Conservation (phyloP, 2,113 vertebrate genomes). For the Lagopus muta region DNA sequence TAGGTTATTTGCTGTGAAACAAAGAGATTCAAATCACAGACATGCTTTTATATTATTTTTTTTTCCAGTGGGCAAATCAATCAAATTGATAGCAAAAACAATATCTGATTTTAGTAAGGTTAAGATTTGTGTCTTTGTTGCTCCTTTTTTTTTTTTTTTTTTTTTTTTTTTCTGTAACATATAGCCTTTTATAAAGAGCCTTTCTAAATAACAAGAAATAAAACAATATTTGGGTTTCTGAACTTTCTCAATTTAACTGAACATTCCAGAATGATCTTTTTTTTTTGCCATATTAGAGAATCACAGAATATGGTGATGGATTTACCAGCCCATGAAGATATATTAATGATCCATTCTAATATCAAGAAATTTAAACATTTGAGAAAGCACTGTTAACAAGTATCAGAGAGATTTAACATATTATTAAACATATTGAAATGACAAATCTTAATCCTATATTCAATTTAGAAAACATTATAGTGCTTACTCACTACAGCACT, state of each 20-base stretch:
- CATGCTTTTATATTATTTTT: background rate
- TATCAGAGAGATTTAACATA: background rate
- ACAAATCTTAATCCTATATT: background rate
- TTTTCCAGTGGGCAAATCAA: background rate
- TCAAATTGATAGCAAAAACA: accelerated
- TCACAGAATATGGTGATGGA: background rate
- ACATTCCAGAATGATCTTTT: background rate
- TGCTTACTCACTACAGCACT: background rate
- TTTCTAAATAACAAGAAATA: background rate
- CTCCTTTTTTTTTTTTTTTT: background rate
- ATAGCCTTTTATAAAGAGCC: accelerated
- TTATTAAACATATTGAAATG: background rate
- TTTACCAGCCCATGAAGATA: background rate
- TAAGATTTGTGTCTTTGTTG: background rate
- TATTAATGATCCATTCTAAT: conserved; percentile 32
- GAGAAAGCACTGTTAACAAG: background rate
- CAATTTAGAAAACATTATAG: background rate
- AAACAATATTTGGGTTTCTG: background rate
- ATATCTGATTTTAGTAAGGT: background rate
- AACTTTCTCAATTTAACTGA: background rate
- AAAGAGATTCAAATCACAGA: background rate
- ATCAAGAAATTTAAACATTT: conserved; percentile 4
- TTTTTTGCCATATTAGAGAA: background rate
- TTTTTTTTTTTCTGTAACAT: background rate
- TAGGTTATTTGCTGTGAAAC: background rate